Percentiles rank a stretch among this genome's conserved stretches.
phyloP scores from a whole-genome alignment of 2,113 vertebrate genomes.

The Atrichornis clamosus region DNA sequence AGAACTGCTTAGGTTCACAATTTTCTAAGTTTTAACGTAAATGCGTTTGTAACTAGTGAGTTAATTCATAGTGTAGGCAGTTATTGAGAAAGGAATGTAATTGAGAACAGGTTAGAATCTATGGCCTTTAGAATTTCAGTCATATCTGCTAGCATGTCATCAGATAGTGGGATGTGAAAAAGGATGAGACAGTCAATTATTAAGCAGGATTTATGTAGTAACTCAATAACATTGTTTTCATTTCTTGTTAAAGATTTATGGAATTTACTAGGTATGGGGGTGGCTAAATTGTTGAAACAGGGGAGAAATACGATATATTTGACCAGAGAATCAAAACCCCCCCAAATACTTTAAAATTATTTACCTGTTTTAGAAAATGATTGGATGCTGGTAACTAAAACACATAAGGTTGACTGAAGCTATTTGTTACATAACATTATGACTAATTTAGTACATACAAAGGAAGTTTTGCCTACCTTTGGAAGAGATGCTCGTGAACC shows the following conservation, averaged over 20 bases:
- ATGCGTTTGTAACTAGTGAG: background rate
- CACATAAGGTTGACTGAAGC: background rate
- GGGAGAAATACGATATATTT: background rate
- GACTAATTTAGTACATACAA: background rate
- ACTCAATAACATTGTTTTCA: background rate
- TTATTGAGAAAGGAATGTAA: background rate
- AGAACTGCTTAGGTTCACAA: background rate
- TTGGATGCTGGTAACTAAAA: background rate
- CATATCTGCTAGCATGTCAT: background rate
- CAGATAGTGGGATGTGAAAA: background rate
- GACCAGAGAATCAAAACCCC: accelerated
- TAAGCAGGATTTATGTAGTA: background rate
- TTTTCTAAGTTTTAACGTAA: background rate
- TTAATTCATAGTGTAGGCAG: background rate
- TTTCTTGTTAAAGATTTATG: background rate
- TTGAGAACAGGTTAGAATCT: background rate
- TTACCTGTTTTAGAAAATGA: background rate
- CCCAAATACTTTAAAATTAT: background rate
- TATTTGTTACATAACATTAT: background rate
- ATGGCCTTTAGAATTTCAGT: background rate
- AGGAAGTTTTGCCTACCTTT: slow-evolving; percentile 75
- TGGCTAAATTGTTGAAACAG: background rate
- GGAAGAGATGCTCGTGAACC: slow-evolving; percentile 94
- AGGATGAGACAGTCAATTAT: background rate
- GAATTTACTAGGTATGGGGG: background rate